Conservation (phyloP, 2,797 vertebrate genomes). For the Typhlichthys eigenmanni region DNA sequence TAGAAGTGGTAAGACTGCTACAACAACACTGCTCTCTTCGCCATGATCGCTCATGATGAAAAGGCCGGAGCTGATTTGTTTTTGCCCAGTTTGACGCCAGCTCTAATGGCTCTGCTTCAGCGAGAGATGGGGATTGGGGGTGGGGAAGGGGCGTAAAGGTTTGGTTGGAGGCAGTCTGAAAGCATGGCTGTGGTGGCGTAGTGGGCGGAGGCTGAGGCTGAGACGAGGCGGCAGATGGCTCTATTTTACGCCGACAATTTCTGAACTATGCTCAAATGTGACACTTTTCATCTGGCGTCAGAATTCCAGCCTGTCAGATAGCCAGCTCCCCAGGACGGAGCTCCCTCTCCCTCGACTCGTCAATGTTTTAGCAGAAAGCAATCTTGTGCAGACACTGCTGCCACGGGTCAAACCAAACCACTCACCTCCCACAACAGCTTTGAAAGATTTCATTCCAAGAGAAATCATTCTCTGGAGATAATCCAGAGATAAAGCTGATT, state of each 20-base stretch:
- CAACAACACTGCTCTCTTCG: conserved; percentile 49
- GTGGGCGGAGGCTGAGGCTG: conserved; percentile 70
- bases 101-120: conserved; percentile 58
- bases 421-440: conserved; percentile 66
- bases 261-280: conserved; percentile 76
- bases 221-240: conserved; percentile 73
- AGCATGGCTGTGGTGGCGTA: conserved; percentile 66
- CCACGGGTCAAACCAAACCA: conserved; percentile 72
- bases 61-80: conserved; percentile 62
- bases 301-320: conserved; percentile 69
- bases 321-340: conserved; percentile 60
- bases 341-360: conserved; percentile 61
- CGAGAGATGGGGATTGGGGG: conserved; percentile 19
- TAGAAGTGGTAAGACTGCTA: conserved; percentile 39
- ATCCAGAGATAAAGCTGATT: conserved; percentile 39
- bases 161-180: conserved; percentile 64
- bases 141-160: conserved; percentile 49
- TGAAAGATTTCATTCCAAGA: conserved; percentile 66
- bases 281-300: conserved; percentile 73
- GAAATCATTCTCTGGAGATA: conserved; percentile 47
- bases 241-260: conserved; percentile 64
- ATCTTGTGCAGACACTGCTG: conserved; percentile 60
- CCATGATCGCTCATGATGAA: conserved; percentile 47
- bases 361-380: conserved; percentile 76
- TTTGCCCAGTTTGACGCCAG: conserved; percentile 57